A percentile compares a stretch with the other conserved stretches of the same genome.
These are phyloP conservation scores for Brienomyrus longianalis DNA, from an alignment of 2,113 vertebrate genomes.

Conservation along the genomic window DNA sequence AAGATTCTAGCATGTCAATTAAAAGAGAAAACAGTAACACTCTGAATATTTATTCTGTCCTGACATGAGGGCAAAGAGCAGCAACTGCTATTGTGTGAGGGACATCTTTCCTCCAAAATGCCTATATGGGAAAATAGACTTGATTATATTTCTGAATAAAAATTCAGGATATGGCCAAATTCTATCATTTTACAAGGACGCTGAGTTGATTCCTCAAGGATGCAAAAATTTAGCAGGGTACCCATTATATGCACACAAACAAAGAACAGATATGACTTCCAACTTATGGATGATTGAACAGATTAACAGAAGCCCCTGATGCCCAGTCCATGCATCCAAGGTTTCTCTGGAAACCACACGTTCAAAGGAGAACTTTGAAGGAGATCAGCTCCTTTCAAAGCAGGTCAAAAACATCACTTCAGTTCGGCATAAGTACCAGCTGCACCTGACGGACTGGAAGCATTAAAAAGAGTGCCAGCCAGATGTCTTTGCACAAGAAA, in stretches of 20 bases:
- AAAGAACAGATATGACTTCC: neutral
- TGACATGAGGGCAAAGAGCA: neutral
- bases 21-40: neutral
- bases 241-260: neutral
- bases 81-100: neutral
- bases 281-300: neutral
- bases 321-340: neutral
- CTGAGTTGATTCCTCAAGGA: neutral
- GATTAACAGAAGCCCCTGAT: neutral
- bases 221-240: neutral
- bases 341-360: neutral
- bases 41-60: neutral
- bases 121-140: neutral
- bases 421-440: neutral
- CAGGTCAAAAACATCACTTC: neutral
- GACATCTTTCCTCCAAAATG: neutral
- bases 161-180: neutral
- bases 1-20: neutral
- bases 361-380: neutral
- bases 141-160: no score
- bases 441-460: neutral
- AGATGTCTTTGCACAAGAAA: neutral
- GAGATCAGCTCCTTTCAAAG: neutral
- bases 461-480: neutral
- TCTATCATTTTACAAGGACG: neutral